phyloP scores from a whole-genome alignment of 2,113 vertebrate species.

The Eira barbara region DNA sequence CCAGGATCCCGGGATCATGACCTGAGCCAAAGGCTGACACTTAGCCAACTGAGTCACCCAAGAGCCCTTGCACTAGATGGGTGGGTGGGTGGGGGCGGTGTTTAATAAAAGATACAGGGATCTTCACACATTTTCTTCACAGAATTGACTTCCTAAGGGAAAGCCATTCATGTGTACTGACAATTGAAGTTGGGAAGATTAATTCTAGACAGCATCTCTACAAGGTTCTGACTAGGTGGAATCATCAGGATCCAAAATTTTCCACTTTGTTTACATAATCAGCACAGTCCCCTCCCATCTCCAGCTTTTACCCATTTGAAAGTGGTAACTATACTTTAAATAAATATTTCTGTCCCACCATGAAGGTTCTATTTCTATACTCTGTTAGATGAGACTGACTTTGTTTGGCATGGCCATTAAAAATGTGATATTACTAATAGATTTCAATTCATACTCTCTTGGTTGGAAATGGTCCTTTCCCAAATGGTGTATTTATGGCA shows the following conservation, averaged over 20 bases:
- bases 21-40: background rate
- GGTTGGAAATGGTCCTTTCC: background rate
- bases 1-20: background rate
- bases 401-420: background rate
- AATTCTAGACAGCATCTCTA: background rate
- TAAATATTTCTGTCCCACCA: background rate
- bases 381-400: background rate
- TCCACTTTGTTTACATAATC: background rate
- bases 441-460: background rate
- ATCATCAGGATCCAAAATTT: background rate
- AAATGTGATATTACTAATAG: background rate
- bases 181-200: background rate
- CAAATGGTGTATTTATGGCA: background rate
- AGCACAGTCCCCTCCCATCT: background rate
- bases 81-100: background rate
- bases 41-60: background rate
- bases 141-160: background rate
- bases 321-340: background rate
- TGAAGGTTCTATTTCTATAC: background rate
- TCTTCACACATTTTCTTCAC: background rate
- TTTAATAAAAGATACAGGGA: background rate
- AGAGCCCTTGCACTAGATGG: background rate
- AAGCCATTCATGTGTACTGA: background rate
- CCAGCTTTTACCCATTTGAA: background rate
- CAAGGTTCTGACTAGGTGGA: background rate